These are phyloP conservation scores for Amniataba percoides DNA, from an alignment of 2,797 vertebrate species.

Conservation along the genomic window DNA sequence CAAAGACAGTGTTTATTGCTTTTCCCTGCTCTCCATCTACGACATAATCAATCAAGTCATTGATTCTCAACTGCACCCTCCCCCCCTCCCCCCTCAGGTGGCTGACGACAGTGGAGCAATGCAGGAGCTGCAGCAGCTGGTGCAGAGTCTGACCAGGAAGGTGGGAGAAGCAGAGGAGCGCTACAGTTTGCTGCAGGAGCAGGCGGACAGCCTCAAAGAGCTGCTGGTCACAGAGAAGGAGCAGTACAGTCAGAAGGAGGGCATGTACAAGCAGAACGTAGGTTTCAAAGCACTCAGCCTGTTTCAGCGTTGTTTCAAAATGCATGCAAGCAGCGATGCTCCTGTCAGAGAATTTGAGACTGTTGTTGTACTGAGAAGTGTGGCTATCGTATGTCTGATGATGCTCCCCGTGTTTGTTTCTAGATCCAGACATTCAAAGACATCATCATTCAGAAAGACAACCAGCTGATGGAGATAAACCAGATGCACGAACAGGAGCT, in stretches of 20 bases:
- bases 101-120: conserved; percentile 71
- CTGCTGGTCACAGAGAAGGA: conserved; percentile 86
- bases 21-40: neutral
- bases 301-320: neutral
- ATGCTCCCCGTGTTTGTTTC: conserved; percentile 36
- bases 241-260: conserved; percentile 88
- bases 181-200: conserved; percentile 90
- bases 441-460: conserved; percentile 90
- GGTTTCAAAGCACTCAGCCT: conserved; percentile 30
- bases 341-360: neutral
- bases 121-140: conserved; percentile 87
- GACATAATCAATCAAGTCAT: neutral
- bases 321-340: neutral
- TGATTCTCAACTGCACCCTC: neutral
- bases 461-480: conserved; percentile 83
- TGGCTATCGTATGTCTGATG: neutral
- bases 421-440: conserved; percentile 90
- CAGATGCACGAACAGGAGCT: conserved; percentile 92
- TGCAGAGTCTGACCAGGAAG: conserved; percentile 90
- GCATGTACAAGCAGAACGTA: conserved; percentile 90
- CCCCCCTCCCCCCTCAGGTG: conserved; percentile 58
- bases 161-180: conserved; percentile 91
- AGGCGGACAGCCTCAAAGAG: conserved; percentile 86
- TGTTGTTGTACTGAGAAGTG: neutral
- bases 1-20: neutral